Evolutionary conservation across 2,113 vertebrate genomes (phyloP), one percentile per base, ranked within the genome.

Genomic region (Myotis brandtii): DNA sequence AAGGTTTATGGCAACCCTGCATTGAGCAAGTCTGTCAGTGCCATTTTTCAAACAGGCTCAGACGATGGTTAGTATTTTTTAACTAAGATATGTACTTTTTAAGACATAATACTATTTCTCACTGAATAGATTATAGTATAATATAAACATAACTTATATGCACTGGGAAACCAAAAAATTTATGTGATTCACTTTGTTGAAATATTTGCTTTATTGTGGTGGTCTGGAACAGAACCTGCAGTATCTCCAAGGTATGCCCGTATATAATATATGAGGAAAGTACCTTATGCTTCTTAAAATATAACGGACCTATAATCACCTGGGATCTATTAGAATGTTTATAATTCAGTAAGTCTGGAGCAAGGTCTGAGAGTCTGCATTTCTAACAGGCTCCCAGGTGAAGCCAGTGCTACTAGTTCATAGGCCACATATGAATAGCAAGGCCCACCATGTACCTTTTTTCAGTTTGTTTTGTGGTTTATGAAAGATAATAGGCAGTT

Each of bases 391-490:
- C 6, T 80, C 16, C 30, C 27, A 43, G 13, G 20, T 76, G 40
- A 85, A 84, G n/a, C 37, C 9, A 52, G 17, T 46, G n/a, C 9
- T 76, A 1, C 6, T 56, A 13, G 14, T 79, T 86, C 9, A 1
- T 20, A 8, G 11, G 13, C 37, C 34, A 70, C 23, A 64, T 88
- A 77, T 34, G 56, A 54, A 79, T 70, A 75, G 20, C 12, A 79
- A 27, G 40, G 50, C 32, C 30, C 83, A 34, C 43, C 48, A 12
- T 67, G 73, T 70, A 32, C 72, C 11, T 12, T 46, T 86, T 67
- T 75, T 92, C 59, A 40, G 32, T 73, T 95, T 84, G 30, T 64
- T 73, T 40, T 37, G 30, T 89, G 75, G 25, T 46, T 85, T 91
- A 17, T 67, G 82, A 89, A 95, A 77, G 59, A 66, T 43, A 72